Base-by-base conservation (phyloP, 2,797 vertebrate species). In the Leontopithecus rosalia region DNA sequence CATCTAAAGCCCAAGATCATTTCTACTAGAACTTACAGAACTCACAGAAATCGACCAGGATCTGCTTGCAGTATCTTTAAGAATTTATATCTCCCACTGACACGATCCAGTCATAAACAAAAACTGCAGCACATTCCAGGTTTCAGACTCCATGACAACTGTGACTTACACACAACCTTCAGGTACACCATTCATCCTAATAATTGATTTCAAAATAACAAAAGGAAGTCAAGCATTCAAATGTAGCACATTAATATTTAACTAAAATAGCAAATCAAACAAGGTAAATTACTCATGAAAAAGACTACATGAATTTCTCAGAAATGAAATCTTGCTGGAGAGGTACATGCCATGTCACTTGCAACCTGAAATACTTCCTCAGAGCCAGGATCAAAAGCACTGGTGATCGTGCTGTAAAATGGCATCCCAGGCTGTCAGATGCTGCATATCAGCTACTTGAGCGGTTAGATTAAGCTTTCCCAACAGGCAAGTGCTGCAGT, bases 191-290 rank as follows among this genome's bases (percentile, higher is more conserved):
- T 61, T 67, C 46, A 0, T 19, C 46, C 46, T 48, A 64, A 36
- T 15, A 24, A 93, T 0, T 57, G 43, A 93, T 52, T 76, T 64
- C 46, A 72, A 95, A 52, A 88, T 48, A 26, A 72, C 13, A 75
- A 90, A 76, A 95, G n/a, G 22, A 94, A 13, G 30, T n/a, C 79
- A 81, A 36, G 7, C 46, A 13, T n/a, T 96, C 75, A 95, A 58
- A 82, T 85, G 85, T 67, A 86, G 48, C n/a, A 85, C 67, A 72
- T 58, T 41, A 20, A 39, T 57, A 80, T 86, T 72, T 81, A 85
- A 70, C 43, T 36, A 72, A 94, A 90, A 88, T 1, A 72, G n/a
- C 67, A 88, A 94, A 96, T 33, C 75, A 97, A 81, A 80, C 30
- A 92, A 1, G 7, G 24, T 91, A 41, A 84, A 79, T 81, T 26